These are phyloP conservation scores for Lasioglossum marginatum DNA, from an alignment of 2,888 invertebrate genomes.

Conservation along the genomic window DNA sequence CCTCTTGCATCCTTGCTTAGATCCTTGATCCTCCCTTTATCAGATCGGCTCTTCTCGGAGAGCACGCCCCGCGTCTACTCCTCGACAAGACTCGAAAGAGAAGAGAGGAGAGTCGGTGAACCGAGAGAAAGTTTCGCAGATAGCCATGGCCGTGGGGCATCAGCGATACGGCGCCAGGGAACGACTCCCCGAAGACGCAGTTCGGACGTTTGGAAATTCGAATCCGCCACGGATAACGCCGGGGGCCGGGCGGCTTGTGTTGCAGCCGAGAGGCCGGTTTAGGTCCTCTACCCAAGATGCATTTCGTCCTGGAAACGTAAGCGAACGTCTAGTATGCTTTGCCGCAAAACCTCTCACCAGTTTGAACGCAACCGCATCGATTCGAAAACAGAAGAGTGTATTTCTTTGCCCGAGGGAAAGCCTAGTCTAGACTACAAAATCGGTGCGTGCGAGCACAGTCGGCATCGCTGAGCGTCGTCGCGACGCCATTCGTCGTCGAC, in stretches of 20 bases:
- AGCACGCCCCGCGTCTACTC: background rate
- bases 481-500: conserved; percentile 10
- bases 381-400: background rate
- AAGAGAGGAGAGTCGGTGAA: background rate
- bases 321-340: background rate
- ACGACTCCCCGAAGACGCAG: conserved; percentile 52
- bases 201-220: conserved; percentile 39
- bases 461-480: background rate
- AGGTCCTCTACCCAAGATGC: background rate
- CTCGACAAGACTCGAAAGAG: background rate
- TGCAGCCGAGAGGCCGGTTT: background rate
- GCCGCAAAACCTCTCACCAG: background rate
- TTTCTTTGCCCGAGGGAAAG: background rate
- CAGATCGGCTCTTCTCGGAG: background rate
- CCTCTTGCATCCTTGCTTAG: background rate
- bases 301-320: background rate
- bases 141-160: conserved; percentile 32
- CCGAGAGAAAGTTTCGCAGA: conserved; percentile 37
- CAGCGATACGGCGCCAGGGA: conserved; percentile 45
- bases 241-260: background rate
- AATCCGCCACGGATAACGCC: conserved; percentile 36
- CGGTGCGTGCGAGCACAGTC: background rate
- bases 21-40: conserved; percentile 10
- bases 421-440: background rate
- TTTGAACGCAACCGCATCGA: background rate